Base-by-base conservation (phyloP, 2,113 vertebrate genomes). In the Misgurnus mizolepis region DNA sequence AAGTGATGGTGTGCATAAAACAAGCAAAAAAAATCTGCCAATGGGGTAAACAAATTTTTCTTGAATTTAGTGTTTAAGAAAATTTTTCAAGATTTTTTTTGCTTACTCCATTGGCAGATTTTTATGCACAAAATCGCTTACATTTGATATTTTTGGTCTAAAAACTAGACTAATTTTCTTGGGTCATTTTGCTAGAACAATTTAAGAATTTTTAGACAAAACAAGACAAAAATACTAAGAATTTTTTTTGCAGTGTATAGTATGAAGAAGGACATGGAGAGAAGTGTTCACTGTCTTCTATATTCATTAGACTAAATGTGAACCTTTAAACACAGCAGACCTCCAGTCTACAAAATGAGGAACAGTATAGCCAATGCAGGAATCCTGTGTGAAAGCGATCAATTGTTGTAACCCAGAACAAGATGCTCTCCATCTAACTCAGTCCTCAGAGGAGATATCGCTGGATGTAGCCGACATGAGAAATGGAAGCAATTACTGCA, bases 401-500 rank as follows among this genome's bases (percentile, higher is more conserved):
- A 64, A 58, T 67, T 45, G 7, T 39, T 74, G 34, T 43, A 66
- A 71, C 18, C 67, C 69, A 71, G 50, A 56, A 55, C 45, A 47
- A 55, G 68, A 34, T 67, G 55, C 53, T 72, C 56, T 71, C 11
- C 18, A 18, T 70, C 41, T 70, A 34, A 55, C 81, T 81, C 67
- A 79, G 84, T 62, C 64, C 39, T 61, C 60, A 11, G 81, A 80
- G 81, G 82, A 76, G 9, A 22, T 81, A 64, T 47, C 76, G 75
- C 81, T 45, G 71, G 60, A 87, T 53, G 6, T 72, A 9, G 56
- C 5, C 76, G 84, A 90, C 84, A 79, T 90, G 90, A 91, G 88
- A 87, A 91, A 92, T 90, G 88, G 90, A 86, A 79, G 65, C 89
- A 91, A 91, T 92, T 91, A 93, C 81, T 78, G 86, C 61, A 65